Base-by-base conservation (phyloP, 2,888 invertebrate species). In the Sinotaia quadrata region DNA sequence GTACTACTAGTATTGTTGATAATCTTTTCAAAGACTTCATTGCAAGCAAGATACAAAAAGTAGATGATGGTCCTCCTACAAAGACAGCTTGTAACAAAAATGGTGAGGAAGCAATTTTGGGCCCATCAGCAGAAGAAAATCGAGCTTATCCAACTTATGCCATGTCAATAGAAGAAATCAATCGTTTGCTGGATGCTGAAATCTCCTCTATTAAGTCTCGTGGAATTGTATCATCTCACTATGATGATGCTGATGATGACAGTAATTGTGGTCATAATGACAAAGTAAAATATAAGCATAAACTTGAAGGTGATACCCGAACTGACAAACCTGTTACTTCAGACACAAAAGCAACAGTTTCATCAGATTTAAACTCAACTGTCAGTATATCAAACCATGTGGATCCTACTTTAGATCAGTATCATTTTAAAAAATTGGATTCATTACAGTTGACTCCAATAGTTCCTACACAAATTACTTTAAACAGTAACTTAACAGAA, bases 1-100 rank as follows among this genome's bases (percentile, higher is more conserved):
- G n/a, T n/a, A n/a, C n/a, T n/a, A 47, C 47, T 47, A 47, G 47
- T 41, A 78, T 81, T 67, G 83, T 84, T 41, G 81, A 82, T 73
- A 79, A 84, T 61, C 72, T 84, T 37, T 84, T 84, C 67, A 81
- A 81, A 71, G 82, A 81, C 59, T 82, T 82, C 56, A 73, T 82
- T 57, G 75, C 82, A 7, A 66, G 75, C 10, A 83, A 82, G 67
- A 76, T 80, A 68, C 72, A 76, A 44, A 69, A 80, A 56, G 75
- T 75, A 49, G 61, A 56, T 27, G 71, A 72, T 36, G 66, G 74
- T n/a, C 33, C 57, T 24, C 59, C 49, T 4, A 57, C 61, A 31
- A 44, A 51, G 21, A 63, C 71, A 21, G 52, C 58, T 8, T 60
- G 57, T 21, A 24, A n/a, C 0, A 7, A 7, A 21, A 47, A 5